Conservation (phyloP, 2,888 invertebrate species). For the Pristionchus maxplancki region DNA sequence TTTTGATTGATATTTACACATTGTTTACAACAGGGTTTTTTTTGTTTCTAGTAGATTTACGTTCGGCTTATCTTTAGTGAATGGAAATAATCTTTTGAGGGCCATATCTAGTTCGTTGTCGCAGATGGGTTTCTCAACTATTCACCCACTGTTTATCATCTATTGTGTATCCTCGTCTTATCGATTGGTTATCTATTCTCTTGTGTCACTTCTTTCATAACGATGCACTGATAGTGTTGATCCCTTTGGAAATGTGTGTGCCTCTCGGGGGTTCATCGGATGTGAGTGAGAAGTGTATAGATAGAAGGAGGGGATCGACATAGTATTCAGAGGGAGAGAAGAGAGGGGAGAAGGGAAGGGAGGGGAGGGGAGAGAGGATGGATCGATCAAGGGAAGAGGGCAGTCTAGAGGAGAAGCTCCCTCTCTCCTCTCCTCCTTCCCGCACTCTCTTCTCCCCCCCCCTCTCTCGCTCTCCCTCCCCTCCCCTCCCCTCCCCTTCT, state of each 20-base stretch:
- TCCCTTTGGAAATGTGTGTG: not conserved
- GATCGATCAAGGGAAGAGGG: conserved; percentile 46
- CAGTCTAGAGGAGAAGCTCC: conserved; percentile 24
- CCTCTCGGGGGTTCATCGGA: not conserved
- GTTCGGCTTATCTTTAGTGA: not conserved
- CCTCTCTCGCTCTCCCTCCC: not conserved
- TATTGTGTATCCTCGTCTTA: not conserved
- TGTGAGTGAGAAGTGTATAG: conserved; percentile 35
- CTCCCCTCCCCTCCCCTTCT: not conserved
- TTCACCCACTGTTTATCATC: not conserved
- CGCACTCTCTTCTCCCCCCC: not conserved
- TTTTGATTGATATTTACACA: not conserved
- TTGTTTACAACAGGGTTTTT: not conserved
- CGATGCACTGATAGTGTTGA: not conserved
- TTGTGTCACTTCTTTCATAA: not conserved
- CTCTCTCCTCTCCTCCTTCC: conserved; percentile 28
- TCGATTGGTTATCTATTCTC: not conserved
- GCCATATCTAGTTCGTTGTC: not conserved
- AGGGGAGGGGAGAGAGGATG: conserved; percentile 35
- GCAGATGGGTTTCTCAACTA: not conserved
- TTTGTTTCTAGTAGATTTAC: not conserved
- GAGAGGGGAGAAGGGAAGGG: conserved; percentile 27
- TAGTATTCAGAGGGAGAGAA: conserved; percentile 20
- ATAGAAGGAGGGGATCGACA: conserved; percentile 37
- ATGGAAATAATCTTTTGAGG: not conserved